These are phyloP conservation scores for Graphium colonna DNA, from an alignment of 2,888 invertebrate genomes.

Conservation along the genomic window DNA sequence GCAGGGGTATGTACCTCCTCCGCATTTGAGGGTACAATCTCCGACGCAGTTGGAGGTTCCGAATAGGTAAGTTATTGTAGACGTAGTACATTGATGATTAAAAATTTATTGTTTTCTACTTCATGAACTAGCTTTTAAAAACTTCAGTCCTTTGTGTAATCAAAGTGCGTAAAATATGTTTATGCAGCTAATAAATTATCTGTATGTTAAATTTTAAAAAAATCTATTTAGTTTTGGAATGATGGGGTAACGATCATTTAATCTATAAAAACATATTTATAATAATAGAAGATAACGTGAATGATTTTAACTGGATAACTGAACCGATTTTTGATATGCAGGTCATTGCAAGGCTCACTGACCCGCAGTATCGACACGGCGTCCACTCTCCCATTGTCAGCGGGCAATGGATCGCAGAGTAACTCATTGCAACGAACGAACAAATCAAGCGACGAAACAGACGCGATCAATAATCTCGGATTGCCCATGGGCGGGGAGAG, in stretches of 20 bases:
- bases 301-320: too few relatives aligned
- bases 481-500: slow-evolving; percentile 54
- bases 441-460: slow-evolving; percentile 56
- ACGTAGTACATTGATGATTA: too few relatives aligned
- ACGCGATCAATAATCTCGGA: slow-evolving; percentile 69
- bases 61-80: slow-evolving; percentile 51
- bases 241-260: too few relatives aligned
- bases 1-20: slow-evolving; percentile 67
- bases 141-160: too few relatives aligned
- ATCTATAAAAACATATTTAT: too few relatives aligned
- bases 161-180: too few relatives aligned
- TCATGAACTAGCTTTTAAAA: too few relatives aligned
- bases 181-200: too few relatives aligned
- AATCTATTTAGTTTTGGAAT: too few relatives aligned
- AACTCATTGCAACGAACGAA: slow-evolving; percentile 69
- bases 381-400: slow-evolving; percentile 65
- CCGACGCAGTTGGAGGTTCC: slow-evolving; percentile 54
- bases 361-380: slow-evolving; percentile 72
- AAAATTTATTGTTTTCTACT: too few relatives aligned
- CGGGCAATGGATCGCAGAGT: slow-evolving; percentile 63
- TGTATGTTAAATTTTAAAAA: too few relatives aligned
- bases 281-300: too few relatives aligned
- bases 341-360: slow-evolving; percentile 70
- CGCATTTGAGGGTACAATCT: slow-evolving; percentile 66
- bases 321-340: slow-evolving; percentile 34